Evolutionary conservation across 2,888 invertebrate species (phyloP).

Genomic region (Choreutis nemorana): DNA sequence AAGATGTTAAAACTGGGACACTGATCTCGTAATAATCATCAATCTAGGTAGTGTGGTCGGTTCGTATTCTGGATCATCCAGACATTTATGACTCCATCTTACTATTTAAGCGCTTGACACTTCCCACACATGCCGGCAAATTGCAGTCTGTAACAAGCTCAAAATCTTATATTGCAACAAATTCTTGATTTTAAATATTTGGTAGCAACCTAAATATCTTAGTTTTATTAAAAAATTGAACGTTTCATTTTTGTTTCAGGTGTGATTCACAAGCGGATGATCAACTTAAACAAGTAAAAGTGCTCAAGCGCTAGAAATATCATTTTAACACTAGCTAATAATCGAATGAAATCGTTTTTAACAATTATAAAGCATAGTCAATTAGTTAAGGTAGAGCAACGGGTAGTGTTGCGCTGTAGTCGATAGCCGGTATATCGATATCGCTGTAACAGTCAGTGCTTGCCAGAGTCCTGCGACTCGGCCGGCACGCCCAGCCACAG

Average conservation of each 20-base stretch:
- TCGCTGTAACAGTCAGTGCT: conserved; percentile 58
- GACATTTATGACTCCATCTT: no score
- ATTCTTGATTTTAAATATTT: no score
- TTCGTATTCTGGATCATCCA: no score
- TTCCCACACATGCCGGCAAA: no score
- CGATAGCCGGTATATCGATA: conserved; percentile 43
- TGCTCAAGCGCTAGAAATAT: conserved; percentile 34
- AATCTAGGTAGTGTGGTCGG: no score
- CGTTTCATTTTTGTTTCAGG: conserved; percentile 42
- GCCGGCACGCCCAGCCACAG: conserved; percentile 62
- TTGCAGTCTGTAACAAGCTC: no score
- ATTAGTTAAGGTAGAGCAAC: conserved; percentile 27
- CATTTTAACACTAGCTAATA: conserved; percentile 27
- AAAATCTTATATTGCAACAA: no score
- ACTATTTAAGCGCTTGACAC: no score
- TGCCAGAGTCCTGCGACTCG: conserved; percentile 64
- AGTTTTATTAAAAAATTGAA: neutral
- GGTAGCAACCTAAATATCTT: no score
- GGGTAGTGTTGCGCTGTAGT: conserved; percentile 35
- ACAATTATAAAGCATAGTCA: conserved; percentile 27
- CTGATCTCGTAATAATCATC: no score
- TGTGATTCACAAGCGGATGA: conserved; percentile 46
- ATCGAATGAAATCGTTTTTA: conserved; percentile 20
- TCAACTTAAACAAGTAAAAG: conserved; percentile 39
- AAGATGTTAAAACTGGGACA: no score